Evolutionary conservation across 2,797 vertebrate species (phyloP), one percentile per base, ranked within the genome.

Genomic region (Myotis myotis): DNA sequence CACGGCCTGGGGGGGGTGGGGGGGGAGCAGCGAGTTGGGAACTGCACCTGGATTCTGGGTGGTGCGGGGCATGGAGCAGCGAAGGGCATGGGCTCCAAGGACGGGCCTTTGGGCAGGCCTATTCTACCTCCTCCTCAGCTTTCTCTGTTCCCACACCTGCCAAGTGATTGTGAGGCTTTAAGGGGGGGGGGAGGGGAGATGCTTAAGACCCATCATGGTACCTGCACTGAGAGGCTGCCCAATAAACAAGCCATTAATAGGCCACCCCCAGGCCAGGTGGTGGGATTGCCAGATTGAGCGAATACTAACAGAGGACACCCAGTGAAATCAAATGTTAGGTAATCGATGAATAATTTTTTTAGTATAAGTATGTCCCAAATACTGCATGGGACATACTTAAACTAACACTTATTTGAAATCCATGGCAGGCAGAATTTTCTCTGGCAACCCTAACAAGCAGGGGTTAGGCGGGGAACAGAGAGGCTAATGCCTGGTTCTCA

Each of bases 71-170:
- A 33, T 9, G 0, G 16, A 33, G 57, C 0, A 5, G 10, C 0
- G 0, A 22, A 5, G n/a, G 30, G 16, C 22, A 2, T 4, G 5
- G 30, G 6, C 47, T 11, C 33, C 41, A 9, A 1, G 0, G 49
- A 33, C 12, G 8, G 1, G 19, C 33, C 55, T 28, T n/a, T 6
- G 28, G 28, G 23, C 7, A n/a, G 13, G 47, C 5, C 12, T 20
- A 30, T 47, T 62, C 25, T 30, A 62, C 28, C n/a, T 28, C 12
- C 16, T 25, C 44, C 64, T 38, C 38, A 2, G 16, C 11, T 12
- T 5, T 20, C 70, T 55, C 80, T 64, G 19, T 49, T 75, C 25
- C 36, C 10, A 57, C 55, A 33, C 33, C 44, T 55, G 25, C 6
- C 62, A 25, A 62, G 1, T 1, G 28, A 12, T 1, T 0, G 8